Evolutionary conservation across 2,797 vertebrate species (phyloP).

Genomic region (Megalops cyprinoides): DNA sequence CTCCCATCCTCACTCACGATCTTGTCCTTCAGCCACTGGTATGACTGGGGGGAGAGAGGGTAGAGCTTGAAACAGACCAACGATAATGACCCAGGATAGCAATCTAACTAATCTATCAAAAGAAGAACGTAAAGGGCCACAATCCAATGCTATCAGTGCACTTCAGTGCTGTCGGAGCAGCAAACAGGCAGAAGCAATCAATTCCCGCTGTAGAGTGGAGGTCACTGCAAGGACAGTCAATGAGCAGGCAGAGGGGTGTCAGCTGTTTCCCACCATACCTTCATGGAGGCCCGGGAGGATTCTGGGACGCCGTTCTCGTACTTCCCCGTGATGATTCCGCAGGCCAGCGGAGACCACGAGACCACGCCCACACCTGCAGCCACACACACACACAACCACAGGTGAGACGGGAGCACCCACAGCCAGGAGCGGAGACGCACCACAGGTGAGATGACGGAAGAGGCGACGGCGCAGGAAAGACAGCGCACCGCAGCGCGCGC

Average conservation of each 20-base stretch:
- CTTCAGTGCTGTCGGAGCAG: no score
- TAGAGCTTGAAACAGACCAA: not conserved
- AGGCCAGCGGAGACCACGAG: conserved; percentile 98
- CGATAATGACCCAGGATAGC: not conserved
- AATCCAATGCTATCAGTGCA: no score
- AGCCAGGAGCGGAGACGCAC: not conserved
- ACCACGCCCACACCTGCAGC: conserved; percentile 91
- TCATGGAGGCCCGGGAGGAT: conserved; percentile 91
- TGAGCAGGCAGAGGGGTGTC: not conserved
- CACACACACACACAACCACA: conserved; percentile 18
- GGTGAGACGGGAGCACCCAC: not conserved
- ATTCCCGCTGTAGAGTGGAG: no score
- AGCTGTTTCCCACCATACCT: conserved; percentile 70
- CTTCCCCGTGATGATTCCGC: conserved; percentile 97
- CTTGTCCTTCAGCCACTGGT: conserved; percentile 98
- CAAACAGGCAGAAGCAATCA: no score
- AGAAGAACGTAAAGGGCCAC: no score
- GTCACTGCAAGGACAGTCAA: not conserved
- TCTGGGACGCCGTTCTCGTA: conserved; percentile 97
- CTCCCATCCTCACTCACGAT: conserved; percentile 94
- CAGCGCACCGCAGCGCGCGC: no score
- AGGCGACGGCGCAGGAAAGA: no score
- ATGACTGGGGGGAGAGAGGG: conserved; percentile 74
- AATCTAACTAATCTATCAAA: no score
- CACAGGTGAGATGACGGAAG: not conserved